These are phyloP conservation scores for Synergus laeviventris DNA, from an alignment of 2,888 invertebrate species.

Conservation along the genomic window DNA sequence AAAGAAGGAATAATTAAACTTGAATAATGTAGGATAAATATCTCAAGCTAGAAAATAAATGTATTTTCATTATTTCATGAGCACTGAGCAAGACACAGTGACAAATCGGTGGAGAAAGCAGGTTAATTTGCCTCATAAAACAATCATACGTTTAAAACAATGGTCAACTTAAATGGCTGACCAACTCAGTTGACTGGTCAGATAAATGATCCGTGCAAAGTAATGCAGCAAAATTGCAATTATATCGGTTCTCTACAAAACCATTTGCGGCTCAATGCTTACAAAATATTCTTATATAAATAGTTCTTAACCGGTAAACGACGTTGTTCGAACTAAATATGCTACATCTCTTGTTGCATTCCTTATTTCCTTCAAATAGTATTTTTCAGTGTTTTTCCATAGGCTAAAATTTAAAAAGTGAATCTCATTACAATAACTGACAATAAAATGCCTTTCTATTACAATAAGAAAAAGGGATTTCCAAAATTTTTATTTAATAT, in stretches of 20 bases:
- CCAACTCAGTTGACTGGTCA: slow-evolving; percentile 32
- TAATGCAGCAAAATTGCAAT: slow-evolving; percentile 36
- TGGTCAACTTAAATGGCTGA: slow-evolving; percentile 26
- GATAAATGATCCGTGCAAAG: slow-evolving; percentile 32
- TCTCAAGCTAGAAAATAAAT: background rate
- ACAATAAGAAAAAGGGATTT: too few relatives aligned
- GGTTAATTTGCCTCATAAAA: slow-evolving; percentile 20
- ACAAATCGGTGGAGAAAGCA: slow-evolving; percentile 9
- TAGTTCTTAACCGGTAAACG: slow-evolving; percentile 26
- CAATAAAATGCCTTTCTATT: too few relatives aligned
- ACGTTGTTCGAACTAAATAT: slow-evolving; percentile 16
- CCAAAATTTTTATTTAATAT: too few relatives aligned
- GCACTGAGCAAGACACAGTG: slow-evolving; percentile 13
- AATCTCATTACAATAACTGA: too few relatives aligned
- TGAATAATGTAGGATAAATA: too few relatives aligned
- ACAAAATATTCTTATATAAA: slow-evolving; percentile 35
- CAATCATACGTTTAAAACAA: slow-evolving; percentile 30
- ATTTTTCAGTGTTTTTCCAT: too few relatives aligned
- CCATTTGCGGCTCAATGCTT: slow-evolving; percentile 24
- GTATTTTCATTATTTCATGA: background rate
- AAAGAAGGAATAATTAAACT: background rate
- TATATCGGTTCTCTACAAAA: slow-evolving; percentile 20
- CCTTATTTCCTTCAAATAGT: slow-evolving; percentile 24
- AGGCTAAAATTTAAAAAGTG: too few relatives aligned
- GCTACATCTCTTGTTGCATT: slow-evolving; percentile 27